Evolutionary conservation across 2,113 vertebrate genomes (phyloP).

Genomic region (Nothocercus julius): DNA sequence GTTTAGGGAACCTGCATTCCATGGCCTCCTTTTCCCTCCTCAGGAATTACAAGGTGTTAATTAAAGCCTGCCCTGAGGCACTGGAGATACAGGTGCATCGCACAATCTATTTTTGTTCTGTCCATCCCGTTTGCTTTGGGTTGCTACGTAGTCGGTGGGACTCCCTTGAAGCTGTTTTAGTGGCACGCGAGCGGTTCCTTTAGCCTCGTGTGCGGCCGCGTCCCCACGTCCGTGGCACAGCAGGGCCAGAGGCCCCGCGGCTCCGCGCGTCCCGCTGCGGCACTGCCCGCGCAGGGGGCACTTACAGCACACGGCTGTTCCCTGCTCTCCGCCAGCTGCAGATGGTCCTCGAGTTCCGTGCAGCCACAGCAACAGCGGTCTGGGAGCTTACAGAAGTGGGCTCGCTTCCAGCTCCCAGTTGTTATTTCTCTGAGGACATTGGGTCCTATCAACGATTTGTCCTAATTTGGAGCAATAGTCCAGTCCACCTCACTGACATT

Average conservation of each 20-base stretch:
- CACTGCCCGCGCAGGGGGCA: accelerated
- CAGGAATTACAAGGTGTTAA: neutral
- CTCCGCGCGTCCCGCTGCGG: neutral
- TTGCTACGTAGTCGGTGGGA: neutral
- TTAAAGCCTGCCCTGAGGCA: neutral
- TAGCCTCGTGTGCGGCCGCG: neutral
- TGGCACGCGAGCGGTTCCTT: neutral
- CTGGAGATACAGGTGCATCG: neutral
- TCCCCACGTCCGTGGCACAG: neutral
- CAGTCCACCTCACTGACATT: neutral
- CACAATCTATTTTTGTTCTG: neutral
- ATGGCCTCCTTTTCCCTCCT: neutral
- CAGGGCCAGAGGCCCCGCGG: neutral
- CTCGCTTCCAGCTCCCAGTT: neutral
- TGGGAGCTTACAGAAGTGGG: neutral
- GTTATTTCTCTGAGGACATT: neutral
- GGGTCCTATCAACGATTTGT: neutral
- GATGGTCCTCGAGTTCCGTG: neutral
- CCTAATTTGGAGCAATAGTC: neutral
- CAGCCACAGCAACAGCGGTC: neutral
- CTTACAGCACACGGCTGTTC: neutral
- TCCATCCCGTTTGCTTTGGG: neutral
- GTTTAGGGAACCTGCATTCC: neutral
- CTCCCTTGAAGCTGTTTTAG: neutral
- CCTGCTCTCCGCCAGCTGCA: neutral